Conservation (phyloP, 2,797 vertebrate species). For the Urosaurus nigricauda region DNA sequence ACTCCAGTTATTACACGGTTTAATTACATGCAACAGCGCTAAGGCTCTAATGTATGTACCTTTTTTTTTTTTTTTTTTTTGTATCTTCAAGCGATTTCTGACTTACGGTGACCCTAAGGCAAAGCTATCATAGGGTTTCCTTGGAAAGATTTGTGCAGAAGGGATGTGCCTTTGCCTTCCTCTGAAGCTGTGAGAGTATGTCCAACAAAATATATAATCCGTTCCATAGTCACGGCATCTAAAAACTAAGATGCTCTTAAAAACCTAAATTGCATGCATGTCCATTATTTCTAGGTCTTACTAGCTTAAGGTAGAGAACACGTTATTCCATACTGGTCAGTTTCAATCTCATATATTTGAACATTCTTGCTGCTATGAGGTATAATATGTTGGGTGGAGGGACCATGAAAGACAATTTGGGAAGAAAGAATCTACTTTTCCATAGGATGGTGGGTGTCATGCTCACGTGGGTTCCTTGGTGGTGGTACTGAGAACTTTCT, state of each 20-base stretch:
- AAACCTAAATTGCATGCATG: not conserved
- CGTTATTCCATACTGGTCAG: not conserved
- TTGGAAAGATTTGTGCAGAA: too few relatives aligned
- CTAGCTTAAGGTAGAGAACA: not conserved
- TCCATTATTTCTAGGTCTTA: not conserved
- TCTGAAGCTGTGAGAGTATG: too few relatives aligned
- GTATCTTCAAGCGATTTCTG: too few relatives aligned
- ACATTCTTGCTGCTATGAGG: not conserved
- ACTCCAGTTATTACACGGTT: not conserved
- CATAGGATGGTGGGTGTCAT: not conserved
- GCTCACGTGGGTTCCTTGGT: not conserved
- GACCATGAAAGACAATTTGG: too few relatives aligned
- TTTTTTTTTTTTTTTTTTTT: too few relatives aligned
- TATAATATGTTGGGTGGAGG: not conserved
- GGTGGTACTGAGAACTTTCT: too few relatives aligned
- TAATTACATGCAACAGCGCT: not conserved
- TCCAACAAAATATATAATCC: not conserved
- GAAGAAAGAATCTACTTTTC: not conserved
- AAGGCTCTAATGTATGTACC: not conserved
- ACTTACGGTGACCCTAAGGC: too few relatives aligned
- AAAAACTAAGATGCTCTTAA: not conserved
- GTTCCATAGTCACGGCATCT: not conserved
- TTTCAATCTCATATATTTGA: not conserved
- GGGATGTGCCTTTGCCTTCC: too few relatives aligned
- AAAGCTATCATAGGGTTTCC: too few relatives aligned